Evolutionary conservation across 2,113 vertebrate genomes (phyloP), one percentile per base, ranked within the genome.

Genomic region (Synodontis membranacea): DNA sequence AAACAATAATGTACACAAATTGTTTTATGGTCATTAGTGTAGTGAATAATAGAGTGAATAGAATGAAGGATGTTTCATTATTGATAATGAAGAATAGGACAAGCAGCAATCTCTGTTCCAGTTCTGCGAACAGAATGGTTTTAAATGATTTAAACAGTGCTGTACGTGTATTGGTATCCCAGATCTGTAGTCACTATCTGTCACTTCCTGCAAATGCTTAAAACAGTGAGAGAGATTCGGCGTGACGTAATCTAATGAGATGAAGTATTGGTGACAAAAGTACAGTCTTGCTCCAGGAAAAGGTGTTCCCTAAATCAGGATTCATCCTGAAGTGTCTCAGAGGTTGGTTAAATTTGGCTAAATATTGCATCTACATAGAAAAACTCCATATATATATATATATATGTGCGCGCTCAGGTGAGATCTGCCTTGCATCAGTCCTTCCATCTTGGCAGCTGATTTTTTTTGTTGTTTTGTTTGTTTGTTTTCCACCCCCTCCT

Each of bases 21-120:
- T 86, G 90, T 92, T 89, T 91, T 88, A 89, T 91, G 85, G 88
- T 92, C 84, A 86, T 85, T 90, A 86, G 84, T 89, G 86, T 89
- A 86, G 76, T 88, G 82, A 86, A 82, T 84, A 87, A 79, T 79
- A 48, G 44, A 87, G 80, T 87, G 85, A 80, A 78, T 39, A 86
- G 83, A 42, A 89, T 84, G 82, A 90, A 86, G 90, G 88, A 84
- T 60, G 81, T 88, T 74, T 88, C 79, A 21, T 76, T 82, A 68
- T 66, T 48, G 1, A 72, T 28, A 14, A 86, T 75, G 83, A 85
- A 81, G 50, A 58, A 79, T 84, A 84, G 60, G 48, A 46, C 2
- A 44, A 44, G 64, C 83, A 79, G 86, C 44, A 62, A 48, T 84
- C 54, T 74, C 64, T 28, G 78, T 54, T 60, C 46, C 19, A 23